A percentile compares a stretch with the other conserved stretches of the same genome.
Evolutionary conservation across 2,113 vertebrate species (phyloP).

Genomic region (Centropus bengalensis): DNA sequence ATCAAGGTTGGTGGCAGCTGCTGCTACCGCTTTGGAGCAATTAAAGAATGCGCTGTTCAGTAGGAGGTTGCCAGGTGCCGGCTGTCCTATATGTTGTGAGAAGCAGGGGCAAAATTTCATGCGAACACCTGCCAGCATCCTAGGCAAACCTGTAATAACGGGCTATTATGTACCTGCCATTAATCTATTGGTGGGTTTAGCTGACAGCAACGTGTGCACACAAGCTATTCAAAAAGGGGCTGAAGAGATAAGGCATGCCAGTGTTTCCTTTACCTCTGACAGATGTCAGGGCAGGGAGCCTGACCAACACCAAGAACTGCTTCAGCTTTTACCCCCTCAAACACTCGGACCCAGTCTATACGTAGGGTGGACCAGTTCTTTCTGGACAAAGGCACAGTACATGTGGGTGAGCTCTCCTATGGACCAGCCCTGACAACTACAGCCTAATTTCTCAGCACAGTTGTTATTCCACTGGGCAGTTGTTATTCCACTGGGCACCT

Average conservation of each 20-base stretch:
- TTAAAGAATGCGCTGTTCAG: slow-evolving; percentile 67
- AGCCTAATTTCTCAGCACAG: background rate
- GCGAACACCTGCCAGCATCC: slow-evolving; percentile 76
- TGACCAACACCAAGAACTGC: background rate
- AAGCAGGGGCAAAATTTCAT: slow-evolving; percentile 66
- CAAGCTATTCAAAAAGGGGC: background rate
- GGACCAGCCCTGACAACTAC: background rate
- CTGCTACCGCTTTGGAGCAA: slow-evolving; percentile 54
- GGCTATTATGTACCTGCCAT: slow-evolving; percentile 68
- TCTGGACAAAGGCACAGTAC: background rate
- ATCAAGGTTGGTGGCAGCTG: slow-evolving; percentile 56
- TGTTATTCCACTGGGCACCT: background rate
- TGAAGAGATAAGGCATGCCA: background rate
- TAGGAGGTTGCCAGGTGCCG: slow-evolving; percentile 78
- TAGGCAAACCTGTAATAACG: slow-evolving; percentile 57
- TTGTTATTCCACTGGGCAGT: background rate
- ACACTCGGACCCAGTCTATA: background rate
- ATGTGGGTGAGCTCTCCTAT: rapidly evolving
- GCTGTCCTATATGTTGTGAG: slow-evolving; percentile 50
- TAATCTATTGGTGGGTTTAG: slow-evolving; percentile 65
- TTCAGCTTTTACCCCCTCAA: background rate
- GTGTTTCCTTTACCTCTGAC: background rate
- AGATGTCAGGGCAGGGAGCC: background rate
- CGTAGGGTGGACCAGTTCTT: background rate
- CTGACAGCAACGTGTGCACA: slow-evolving; percentile 34